Conservation (phyloP, 2,113 vertebrate genomes). For the Nestor notabilis region DNA sequence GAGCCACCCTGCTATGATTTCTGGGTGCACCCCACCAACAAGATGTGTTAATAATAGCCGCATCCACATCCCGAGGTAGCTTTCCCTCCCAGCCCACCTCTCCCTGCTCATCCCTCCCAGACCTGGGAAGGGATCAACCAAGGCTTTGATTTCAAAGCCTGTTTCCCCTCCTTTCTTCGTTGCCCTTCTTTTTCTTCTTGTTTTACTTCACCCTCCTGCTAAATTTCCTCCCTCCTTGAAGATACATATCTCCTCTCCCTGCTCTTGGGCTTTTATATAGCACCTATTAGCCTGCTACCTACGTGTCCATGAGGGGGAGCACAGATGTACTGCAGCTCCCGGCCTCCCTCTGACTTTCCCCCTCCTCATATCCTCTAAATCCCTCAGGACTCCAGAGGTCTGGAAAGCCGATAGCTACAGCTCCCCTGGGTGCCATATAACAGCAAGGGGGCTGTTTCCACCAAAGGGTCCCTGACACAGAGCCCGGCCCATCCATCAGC, state of each 20-base stretch:
- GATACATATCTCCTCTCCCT: conserved; percentile 37
- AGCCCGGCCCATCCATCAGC: conserved; percentile 6
- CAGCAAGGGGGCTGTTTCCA: conserved; percentile 34
- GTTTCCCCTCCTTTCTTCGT: accelerated
- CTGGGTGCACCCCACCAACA: background rate
- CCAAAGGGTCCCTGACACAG: conserved; percentile 9
- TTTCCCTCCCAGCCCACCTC: background rate
- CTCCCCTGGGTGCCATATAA: background rate
- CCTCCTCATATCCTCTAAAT: background rate
- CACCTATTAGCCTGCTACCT: background rate
- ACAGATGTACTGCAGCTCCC: background rate
- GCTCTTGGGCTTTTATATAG: background rate
- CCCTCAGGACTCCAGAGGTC: background rate
- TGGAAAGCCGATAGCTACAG: background rate
- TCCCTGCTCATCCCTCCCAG: background rate
- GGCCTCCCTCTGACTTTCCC: background rate
- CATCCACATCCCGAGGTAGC: background rate
- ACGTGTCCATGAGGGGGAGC: background rate
- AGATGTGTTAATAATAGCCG: background rate
- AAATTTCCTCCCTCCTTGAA: conserved; percentile 3
- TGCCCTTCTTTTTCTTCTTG: background rate
- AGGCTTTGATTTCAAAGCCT: conserved; percentile 21
- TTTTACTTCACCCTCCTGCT: background rate
- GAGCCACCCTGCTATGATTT: background rate
- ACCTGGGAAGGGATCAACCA: accelerated